Evolutionary conservation across 1,140 invertebrate genomes (phyloP).

Genomic region (Lordiphosa collinella): DNA sequence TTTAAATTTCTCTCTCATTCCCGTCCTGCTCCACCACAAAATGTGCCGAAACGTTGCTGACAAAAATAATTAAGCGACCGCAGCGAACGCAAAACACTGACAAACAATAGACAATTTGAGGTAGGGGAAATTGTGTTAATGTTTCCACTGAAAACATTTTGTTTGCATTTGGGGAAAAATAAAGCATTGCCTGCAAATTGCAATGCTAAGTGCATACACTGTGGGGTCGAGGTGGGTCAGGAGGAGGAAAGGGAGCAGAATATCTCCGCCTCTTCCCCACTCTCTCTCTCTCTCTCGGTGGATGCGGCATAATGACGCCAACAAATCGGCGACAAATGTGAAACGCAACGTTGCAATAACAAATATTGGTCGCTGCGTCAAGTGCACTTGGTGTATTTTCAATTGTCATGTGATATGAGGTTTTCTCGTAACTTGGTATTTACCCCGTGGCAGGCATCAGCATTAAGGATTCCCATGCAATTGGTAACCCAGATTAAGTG

Average conservation of each 20-base stretch:
- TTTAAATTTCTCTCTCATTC: slow-evolving; percentile 8
- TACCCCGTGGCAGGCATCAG: neutral
- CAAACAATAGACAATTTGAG: slow-evolving; percentile 47
- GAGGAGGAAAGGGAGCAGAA: neutral
- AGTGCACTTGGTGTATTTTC: slow-evolving; percentile 47
- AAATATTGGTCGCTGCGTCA: slow-evolving; percentile 61
- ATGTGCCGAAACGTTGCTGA: slow-evolving; percentile 25
- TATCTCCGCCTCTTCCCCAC: neutral
- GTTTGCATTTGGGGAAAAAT: slow-evolving; percentile 28
- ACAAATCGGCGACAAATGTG: slow-evolving; percentile 65
- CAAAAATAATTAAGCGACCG: slow-evolving; percentile 64
- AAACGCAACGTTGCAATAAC: slow-evolving; percentile 41
- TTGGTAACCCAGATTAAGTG: too few relatives aligned
- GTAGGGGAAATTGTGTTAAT: slow-evolving; percentile 5
- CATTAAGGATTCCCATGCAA: too few relatives aligned
- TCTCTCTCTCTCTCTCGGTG: neutral
- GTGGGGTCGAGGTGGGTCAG: too few relatives aligned
- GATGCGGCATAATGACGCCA: slow-evolving; percentile 65
- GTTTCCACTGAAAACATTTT: slow-evolving; percentile 36
- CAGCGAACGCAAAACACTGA: slow-evolving; percentile 35
- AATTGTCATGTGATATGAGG: slow-evolving; percentile 54
- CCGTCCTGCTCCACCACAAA: slow-evolving; percentile 1
- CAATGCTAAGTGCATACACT: slow-evolving; percentile 52
- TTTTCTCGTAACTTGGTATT: slow-evolving; percentile 18
- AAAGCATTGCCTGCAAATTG: slow-evolving; percentile 50